Base-by-base conservation (phyloP, 2,888 invertebrate genomes). In the Tanypteryx hageni region DNA sequence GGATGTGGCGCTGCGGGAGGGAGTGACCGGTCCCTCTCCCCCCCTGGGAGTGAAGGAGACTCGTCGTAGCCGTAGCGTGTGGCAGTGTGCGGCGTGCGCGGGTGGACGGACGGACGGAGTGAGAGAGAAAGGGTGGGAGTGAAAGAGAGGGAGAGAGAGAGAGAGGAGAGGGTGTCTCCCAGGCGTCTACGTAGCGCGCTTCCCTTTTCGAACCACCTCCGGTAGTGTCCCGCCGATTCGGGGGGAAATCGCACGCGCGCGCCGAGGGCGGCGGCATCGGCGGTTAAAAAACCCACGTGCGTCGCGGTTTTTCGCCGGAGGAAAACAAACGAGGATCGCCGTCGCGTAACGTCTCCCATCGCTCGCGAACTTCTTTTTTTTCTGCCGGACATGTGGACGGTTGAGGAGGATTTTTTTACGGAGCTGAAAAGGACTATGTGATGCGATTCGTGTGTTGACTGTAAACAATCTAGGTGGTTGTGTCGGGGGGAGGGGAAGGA, bases 51-150 rank as follows among this genome's bases (percentile, higher is more conserved):
- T 44, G 44, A 44, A 44, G 44, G 44, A 44, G 44, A 5, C 44
- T 44, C 44, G 64, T 16, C 64, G n/a, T n/a, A n/a, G n/a, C 16
- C 64, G 22, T 22, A 68, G 68, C n/a, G n/a, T 68, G 68, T n/a
- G 68, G 68, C 68, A 68, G 68, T 22, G 68, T 68, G 68, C 68
- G 68, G 68, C 68, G 68, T 68, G 68, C 68, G 68, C 68, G 68
- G 68, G 68, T n/a, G 68, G 68, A 68, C 68, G 68, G 68, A 68
- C 68, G 68, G 64, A 64, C 14, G 11, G 64, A 64, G 13, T 9
- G 64, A 64, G 18, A n/a, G 64, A 16, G 44, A 44, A 5, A 44
- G 44, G 5, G 44, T 3, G 44, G 5, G 44, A 3, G 44, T 1
- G 44, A 44, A 5, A 3, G 44, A 44, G 5, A 44, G 44, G 5